Conservation (phyloP, 2,888 invertebrate genomes). For the Epinotia demarniana region DNA sequence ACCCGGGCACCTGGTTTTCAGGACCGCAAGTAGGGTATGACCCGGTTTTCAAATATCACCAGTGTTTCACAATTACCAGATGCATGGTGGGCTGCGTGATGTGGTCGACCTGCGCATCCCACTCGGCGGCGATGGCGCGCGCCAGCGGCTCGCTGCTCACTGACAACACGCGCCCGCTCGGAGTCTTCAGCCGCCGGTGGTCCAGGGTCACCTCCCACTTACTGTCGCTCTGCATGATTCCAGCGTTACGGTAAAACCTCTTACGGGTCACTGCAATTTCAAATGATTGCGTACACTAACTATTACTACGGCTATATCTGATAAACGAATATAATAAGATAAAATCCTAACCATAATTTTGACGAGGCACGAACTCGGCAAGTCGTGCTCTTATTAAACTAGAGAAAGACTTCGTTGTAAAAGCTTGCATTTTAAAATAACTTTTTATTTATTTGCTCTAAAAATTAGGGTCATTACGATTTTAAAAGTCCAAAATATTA, state of each 20-base stretch:
- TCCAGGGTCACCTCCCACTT: constrained; percentile 95
- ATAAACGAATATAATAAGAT: background rate
- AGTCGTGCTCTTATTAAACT: constrained; percentile 54
- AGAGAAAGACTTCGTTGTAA: constrained; percentile 49
- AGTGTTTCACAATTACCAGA: constrained; percentile 84
- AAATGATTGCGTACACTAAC: background rate
- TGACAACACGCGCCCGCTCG: constrained; percentile 90
- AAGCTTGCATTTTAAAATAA: constrained; percentile 53
- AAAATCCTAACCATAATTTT: constrained; percentile 63
- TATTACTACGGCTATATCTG: background rate
- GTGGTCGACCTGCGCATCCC: constrained; percentile 93
- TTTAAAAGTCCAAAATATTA: no score
- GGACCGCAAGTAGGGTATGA: no score
- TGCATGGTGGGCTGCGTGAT: constrained; percentile 95
- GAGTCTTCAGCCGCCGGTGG: constrained; percentile 95
- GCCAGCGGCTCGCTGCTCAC: constrained; percentile 95
- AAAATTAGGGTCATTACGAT: background rate
- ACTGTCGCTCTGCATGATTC: constrained; percentile 87
- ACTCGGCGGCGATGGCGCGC: constrained; percentile 96
- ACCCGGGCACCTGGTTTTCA: no score
- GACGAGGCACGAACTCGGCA: constrained; percentile 55
- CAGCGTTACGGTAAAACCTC: constrained; percentile 90
- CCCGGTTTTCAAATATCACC: no score
- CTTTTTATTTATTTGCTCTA: background rate
- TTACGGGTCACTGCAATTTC: constrained; percentile 82